Evolutionary conservation across 2,888 invertebrate genomes (phyloP).

Genomic region (Diplolepis rosae): DNA sequence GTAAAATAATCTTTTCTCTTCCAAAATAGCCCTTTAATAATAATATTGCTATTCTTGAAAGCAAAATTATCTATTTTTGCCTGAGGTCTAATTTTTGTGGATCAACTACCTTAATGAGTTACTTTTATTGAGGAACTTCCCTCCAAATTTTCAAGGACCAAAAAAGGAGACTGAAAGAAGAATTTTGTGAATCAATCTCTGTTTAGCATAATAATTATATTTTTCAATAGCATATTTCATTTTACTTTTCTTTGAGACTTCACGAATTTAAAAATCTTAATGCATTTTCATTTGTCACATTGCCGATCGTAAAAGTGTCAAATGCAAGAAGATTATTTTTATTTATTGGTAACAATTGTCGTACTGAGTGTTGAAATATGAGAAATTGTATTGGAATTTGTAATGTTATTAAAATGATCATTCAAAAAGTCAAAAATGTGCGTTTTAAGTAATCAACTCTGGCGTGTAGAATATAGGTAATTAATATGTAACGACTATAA

Average conservation of each 20-base stretch:
- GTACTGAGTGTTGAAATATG: neutral
- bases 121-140: too few species aligned
- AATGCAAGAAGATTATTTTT: neutral
- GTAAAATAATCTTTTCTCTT: too few species aligned
- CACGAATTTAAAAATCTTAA: too few species aligned
- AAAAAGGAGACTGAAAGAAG: neutral
- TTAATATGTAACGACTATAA: neutral
- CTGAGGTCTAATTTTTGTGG: too few species aligned
- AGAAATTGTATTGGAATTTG: neutral
- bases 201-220: too few species aligned
- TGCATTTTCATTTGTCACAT: neutral
- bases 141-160: too few species aligned
- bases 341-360: neutral
- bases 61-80: too few species aligned
- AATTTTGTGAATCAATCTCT: neutral
- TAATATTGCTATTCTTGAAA: too few species aligned
- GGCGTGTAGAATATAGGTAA: constrained; percentile 2
- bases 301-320: too few species aligned
- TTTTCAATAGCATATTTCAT: too few species aligned
- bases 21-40: too few species aligned
- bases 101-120: too few species aligned
- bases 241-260: neutral
- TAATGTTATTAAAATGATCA: neutral
- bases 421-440: neutral
- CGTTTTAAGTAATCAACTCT: neutral